phyloP scores from a whole-genome alignment of 2,797 vertebrate genomes.

The Cirrhinus mrigala region DNA sequence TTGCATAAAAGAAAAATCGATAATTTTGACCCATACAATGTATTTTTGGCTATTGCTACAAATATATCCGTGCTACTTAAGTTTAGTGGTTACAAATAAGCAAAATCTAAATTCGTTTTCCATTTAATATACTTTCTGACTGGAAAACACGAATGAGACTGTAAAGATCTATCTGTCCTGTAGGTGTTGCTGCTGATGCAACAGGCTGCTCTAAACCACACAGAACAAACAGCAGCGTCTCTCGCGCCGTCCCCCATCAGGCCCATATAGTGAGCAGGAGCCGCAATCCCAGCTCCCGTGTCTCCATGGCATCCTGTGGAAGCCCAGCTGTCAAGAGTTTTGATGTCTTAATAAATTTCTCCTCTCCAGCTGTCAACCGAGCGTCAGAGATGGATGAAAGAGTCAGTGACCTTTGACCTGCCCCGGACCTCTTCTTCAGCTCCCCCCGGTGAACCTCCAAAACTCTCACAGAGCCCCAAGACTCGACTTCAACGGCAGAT shows the following conservation, averaged over 20 bases:
- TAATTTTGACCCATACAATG: no score
- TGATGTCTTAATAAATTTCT: slow-evolving; percentile 94
- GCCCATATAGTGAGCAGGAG: not conserved
- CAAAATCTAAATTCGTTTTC: not conserved
- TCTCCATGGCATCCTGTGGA: slow-evolving; percentile 47
- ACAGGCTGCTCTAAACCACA: slow-evolving; percentile 14
- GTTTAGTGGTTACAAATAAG: not conserved
- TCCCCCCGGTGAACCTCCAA: slow-evolving; percentile 18
- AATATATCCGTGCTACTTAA: no score
- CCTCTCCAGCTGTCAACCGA: slow-evolving; percentile 56
- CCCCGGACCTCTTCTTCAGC: not conserved
- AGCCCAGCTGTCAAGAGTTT: slow-evolving; percentile 84
- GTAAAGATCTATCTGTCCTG: not conserved
- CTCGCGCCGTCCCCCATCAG: not conserved
- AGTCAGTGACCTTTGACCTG: slow-evolving; percentile 57
- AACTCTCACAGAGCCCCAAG: slow-evolving; percentile 37
- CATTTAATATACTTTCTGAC: not conserved
- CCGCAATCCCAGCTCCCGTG: not conserved
- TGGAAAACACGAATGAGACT: not conserved
- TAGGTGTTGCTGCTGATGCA: not conserved
- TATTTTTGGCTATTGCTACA: no score
- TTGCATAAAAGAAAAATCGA: no score
- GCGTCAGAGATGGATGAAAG: slow-evolving; percentile 57
- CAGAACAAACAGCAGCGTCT: not conserved
- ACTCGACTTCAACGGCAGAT: slow-evolving; percentile 19